Conservation (phyloP, 2,888 invertebrate genomes). For the Acronicta leporina region DNA sequence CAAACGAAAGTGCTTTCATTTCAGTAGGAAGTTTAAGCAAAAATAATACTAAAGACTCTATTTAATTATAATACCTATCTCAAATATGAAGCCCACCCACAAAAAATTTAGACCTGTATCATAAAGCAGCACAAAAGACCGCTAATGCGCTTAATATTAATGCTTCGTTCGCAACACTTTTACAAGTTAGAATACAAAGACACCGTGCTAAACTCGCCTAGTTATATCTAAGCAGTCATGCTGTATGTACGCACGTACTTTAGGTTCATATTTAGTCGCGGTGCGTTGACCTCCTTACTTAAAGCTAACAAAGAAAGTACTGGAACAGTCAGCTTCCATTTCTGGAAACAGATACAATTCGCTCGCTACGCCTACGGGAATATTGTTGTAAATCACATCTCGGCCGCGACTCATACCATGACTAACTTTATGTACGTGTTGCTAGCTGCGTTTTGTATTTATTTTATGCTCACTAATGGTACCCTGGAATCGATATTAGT, state of each 20-base stretch:
- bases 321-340: constrained; percentile 75
- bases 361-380: constrained; percentile 74
- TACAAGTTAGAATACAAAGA: constrained; percentile 46
- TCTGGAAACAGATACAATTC: constrained; percentile 75
- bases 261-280: constrained; percentile 45
- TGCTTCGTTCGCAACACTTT: constrained; percentile 41
- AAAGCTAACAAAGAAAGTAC: constrained; percentile 70
- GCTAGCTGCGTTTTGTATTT: constrained; percentile 37
- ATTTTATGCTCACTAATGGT: constrained; percentile 20
- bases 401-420: constrained; percentile 67
- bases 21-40: constrained; percentile 3
- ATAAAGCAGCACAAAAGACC: constrained; percentile 28
- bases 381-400: constrained; percentile 78
- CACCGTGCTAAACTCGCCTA: constrained; percentile 34
- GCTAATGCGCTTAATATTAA: constrained; percentile 32
- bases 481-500: constrained; percentile 19
- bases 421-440: constrained; percentile 64
- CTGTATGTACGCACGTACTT: constrained; percentile 28
- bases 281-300: constrained; percentile 57
- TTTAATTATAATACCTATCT: constrained; percentile 31
- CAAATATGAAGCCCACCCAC: constrained; percentile 43
- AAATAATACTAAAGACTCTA: constrained; percentile 13
- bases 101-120: constrained; percentile 37
- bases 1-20: not conserved
- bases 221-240: constrained; percentile 30